A percentile compares a stretch with the other conserved stretches of the same genome.
Evolutionary conservation across 2,113 vertebrate genomes (phyloP).

Genomic region (Ailuropoda melanoleuca): DNA sequence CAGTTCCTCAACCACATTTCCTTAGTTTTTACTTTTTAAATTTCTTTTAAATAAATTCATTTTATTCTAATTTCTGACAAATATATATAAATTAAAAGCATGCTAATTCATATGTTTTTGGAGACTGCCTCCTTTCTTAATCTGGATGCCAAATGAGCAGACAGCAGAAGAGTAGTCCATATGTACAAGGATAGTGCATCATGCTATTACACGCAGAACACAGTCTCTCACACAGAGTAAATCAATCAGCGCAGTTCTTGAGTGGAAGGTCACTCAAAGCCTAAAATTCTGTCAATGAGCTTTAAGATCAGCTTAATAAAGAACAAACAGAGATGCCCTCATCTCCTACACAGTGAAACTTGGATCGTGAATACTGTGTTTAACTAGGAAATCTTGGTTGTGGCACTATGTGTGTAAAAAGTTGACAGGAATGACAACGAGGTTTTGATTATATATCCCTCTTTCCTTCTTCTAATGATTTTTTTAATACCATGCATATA

Average conservation of each 20-base stretch:
- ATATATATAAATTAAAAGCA: neutral
- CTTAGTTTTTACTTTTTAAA: neutral
- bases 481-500: neutral
- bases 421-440: neutral
- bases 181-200: rapidly evolving
- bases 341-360: neutral
- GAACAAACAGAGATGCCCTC: neutral
- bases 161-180: neutral
- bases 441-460: neutral
- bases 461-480: neutral
- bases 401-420: neutral
- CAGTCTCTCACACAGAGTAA: no score
- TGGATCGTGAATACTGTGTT: neutral
- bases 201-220: rapidly evolving
- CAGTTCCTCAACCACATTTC: neutral
- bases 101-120: neutral
- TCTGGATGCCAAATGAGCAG: neutral
- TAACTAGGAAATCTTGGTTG: neutral
- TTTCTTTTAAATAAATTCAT: neutral
- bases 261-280: neutral
- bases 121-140: neutral
- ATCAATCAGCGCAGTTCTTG: neutral
- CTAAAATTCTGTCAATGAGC: neutral
- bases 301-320: neutral
- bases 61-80: conserved; percentile 1